Percentiles rank a stretch among this genome's conserved stretches.
Evolutionary conservation across 2,888 invertebrate species (phyloP).

Genomic region (Elysia crispata): DNA sequence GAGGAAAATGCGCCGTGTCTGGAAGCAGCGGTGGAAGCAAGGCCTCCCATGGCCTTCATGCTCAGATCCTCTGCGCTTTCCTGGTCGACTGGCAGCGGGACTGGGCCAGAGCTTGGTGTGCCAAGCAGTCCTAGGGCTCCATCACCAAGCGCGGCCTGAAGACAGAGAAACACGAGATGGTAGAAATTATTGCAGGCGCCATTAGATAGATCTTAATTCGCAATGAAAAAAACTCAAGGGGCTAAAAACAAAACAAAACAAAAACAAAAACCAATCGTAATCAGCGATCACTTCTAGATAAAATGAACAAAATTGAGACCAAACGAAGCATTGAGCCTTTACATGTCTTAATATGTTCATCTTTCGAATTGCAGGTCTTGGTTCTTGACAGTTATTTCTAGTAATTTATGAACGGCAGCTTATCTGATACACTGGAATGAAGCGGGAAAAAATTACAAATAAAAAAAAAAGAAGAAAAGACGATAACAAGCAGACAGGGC

Average conservation of each 20-base stretch:
- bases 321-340: no score
- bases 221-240: background rate
- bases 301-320: no score
- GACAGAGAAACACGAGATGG: no score
- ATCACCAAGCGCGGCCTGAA: conserved; percentile 81
- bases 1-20: conserved; percentile 46
- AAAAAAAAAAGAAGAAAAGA: background rate
- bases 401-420: no score
- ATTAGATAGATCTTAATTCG: background rate
- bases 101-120: conserved; percentile 1
- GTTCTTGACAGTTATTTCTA: no score
- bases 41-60: conserved; percentile 56
- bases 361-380: no score
- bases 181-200: background rate
- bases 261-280: no score
- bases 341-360: no score
- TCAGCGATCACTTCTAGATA: no score
- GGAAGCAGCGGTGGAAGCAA: background rate
- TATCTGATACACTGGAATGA: no score
- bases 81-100: conserved; percentile 58
- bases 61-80: conserved; percentile 70
- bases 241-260: no score
- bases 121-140: conserved; percentile 79
- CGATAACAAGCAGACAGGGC: no score
- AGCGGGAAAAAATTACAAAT: background rate